These are phyloP conservation scores for Chaetogeoica ovagalla DNA, from an alignment of 2,888 invertebrate genomes.

Conservation along the genomic window DNA sequence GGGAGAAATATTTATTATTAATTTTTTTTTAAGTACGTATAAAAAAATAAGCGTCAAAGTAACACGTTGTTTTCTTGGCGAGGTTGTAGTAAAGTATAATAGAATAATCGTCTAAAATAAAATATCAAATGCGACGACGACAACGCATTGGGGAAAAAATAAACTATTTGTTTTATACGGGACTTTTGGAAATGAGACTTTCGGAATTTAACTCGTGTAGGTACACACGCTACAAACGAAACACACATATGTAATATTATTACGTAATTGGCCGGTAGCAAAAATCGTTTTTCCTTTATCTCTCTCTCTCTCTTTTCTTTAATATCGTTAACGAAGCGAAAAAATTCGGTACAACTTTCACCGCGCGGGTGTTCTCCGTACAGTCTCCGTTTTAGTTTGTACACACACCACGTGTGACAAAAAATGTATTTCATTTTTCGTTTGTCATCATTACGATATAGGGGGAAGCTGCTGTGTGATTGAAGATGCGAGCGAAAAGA, in stretches of 20 bases:
- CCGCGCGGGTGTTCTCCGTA: slow-evolving; percentile 21
- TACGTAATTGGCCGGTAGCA: background rate
- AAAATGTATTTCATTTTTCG: background rate
- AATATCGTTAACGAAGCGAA: slow-evolving; percentile 14
- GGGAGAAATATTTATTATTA: too few species aligned
- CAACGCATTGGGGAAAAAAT: too few species aligned
- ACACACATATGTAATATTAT: background rate
- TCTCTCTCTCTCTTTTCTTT: too few species aligned
- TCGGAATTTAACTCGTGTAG: background rate
- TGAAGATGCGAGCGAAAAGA: background rate
- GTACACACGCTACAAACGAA: background rate
- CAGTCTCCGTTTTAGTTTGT: background rate
- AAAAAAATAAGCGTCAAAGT: too few species aligned
- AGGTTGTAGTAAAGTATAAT: too few species aligned
- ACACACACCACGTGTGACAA: background rate
- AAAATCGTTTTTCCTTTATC: background rate
- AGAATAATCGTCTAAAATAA: too few species aligned
- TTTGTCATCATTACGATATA: slow-evolving; percentile 28
- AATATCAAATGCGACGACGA: too few species aligned
- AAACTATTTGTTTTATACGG: too few species aligned
- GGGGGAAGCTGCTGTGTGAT: background rate
- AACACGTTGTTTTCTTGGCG: too few species aligned
- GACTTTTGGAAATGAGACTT: too few species aligned
- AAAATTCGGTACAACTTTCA: slow-evolving; percentile 26
- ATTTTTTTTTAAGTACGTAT: too few species aligned